Conservation (phyloP, 2,113 vertebrate species). For the Gymnarchus niloticus region DNA sequence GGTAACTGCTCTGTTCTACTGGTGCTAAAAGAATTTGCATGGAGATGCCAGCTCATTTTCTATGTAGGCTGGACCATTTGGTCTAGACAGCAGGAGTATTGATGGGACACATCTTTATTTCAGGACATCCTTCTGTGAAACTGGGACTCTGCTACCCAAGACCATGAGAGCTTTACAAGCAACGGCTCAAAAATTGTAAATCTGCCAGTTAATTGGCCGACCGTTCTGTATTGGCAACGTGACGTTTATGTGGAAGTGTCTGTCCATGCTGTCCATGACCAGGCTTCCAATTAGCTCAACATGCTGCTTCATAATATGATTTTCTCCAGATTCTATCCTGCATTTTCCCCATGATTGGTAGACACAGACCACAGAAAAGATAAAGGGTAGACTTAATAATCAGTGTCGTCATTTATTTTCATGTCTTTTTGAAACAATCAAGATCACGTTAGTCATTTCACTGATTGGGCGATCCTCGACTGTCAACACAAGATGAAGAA, state of each 20-base stretch:
- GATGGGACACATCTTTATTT: not conserved
- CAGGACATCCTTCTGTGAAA: not conserved
- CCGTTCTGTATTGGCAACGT: not conserved
- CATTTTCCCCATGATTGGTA: not conserved
- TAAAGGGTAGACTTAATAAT: not conserved
- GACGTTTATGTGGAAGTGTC: not conserved
- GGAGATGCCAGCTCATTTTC: conserved; percentile 4
- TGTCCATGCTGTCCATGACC: not conserved
- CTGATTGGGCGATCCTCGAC: not conserved
- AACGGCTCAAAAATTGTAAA: not conserved
- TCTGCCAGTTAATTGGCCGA: not conserved
- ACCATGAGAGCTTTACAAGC: not conserved
- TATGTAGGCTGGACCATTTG: not conserved
- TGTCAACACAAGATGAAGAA: not conserved
- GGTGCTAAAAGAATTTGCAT: conserved; percentile 12
- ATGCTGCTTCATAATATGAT: not conserved
- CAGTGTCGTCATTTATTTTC: not conserved
- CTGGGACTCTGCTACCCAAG: not conserved
- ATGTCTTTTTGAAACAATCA: not conserved
- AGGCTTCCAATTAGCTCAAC: not conserved
- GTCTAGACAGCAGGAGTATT: not conserved
- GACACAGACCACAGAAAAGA: not conserved
- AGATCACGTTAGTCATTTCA: not conserved
- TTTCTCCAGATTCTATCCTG: no score
- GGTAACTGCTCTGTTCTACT: not conserved